These are phyloP conservation scores for Nylanderia fulva DNA, from an alignment of 1,140 invertebrate species.

Conservation along the genomic window DNA sequence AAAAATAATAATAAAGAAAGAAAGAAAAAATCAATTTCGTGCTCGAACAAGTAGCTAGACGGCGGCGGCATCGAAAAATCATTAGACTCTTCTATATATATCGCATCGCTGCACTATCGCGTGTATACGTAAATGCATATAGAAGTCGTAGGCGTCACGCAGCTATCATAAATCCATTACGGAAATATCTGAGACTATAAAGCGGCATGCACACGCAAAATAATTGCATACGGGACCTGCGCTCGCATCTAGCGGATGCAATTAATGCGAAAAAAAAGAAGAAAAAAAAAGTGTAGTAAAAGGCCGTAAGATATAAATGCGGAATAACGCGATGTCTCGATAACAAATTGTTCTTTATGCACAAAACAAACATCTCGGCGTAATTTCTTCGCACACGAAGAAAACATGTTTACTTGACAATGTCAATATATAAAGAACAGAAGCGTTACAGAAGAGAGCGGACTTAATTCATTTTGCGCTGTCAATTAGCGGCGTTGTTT, in stretches of 20 bases:
- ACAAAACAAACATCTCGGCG: not conserved
- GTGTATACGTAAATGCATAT: constrained; percentile 20
- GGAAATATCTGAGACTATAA: constrained; percentile 67
- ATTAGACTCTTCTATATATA: constrained; percentile 55
- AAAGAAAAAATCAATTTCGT: constrained; percentile 70
- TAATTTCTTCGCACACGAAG: constrained; percentile 2
- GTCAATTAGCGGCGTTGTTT: constrained; percentile 32
- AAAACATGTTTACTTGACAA: not conserved
- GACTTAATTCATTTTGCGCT: constrained; percentile 6
- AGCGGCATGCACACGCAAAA: constrained; percentile 45
- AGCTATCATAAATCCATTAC: constrained; percentile 72
- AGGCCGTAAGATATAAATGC: constrained; percentile 30
- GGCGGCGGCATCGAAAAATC: constrained; percentile 66
- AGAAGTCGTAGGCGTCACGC: constrained; percentile 55
- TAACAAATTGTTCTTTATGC: constrained; percentile 35
- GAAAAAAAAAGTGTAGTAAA: constrained; percentile 1
- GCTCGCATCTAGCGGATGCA: constrained; percentile 21
- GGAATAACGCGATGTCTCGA: not conserved
- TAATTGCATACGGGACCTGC: constrained; percentile 54
- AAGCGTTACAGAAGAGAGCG: not conserved
- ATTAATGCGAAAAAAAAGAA: constrained; percentile 29
- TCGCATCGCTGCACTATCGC: constrained; percentile 53
- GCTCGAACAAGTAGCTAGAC: constrained; percentile 59
- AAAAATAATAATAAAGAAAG: no score
- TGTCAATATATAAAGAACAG: not conserved